Conservation (phyloP, 2,888 invertebrate genomes). For the Biston betularia region DNA sequence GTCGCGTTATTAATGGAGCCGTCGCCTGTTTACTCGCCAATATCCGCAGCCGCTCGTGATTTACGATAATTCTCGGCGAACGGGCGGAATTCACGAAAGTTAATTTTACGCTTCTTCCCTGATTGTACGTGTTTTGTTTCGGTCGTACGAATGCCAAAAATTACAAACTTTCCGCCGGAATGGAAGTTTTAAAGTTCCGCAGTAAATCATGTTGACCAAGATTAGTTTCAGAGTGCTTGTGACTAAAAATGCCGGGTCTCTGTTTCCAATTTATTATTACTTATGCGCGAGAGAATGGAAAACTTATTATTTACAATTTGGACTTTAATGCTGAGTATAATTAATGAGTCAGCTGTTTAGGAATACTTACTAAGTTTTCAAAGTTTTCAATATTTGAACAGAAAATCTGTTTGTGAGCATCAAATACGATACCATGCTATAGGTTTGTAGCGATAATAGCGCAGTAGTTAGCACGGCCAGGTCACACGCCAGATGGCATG, state of each 20-base stretch:
- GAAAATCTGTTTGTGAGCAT: not conserved
- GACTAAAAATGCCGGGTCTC: conserved; percentile 12
- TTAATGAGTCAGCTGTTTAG: not conserved
- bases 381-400: too few species aligned
- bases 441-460: too few species aligned
- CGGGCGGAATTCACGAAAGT: conserved; percentile 43
- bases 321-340: not conserved
- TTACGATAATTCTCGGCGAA: conserved; percentile 55
- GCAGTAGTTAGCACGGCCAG: too few species aligned
- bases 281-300: conserved; percentile 10
- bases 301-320: not conserved
- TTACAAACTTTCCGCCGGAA: conserved; percentile 34
- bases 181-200: conserved; percentile 37
- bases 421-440: not conserved
- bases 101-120: conserved; percentile 50
- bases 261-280: conserved; percentile 4
- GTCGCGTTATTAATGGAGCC: conserved; percentile 55
- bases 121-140: conserved; percentile 52
- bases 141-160: conserved; percentile 40
- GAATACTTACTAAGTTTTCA: not conserved
- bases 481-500: too few species aligned
- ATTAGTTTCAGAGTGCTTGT: conserved; percentile 31
- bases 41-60: conserved; percentile 57
- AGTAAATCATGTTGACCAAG: conserved; percentile 40
- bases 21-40: conserved; percentile 57